These are phyloP conservation scores for Esperia sulphurella DNA, from an alignment of 2,888 invertebrate genomes.

Conservation along the genomic window DNA sequence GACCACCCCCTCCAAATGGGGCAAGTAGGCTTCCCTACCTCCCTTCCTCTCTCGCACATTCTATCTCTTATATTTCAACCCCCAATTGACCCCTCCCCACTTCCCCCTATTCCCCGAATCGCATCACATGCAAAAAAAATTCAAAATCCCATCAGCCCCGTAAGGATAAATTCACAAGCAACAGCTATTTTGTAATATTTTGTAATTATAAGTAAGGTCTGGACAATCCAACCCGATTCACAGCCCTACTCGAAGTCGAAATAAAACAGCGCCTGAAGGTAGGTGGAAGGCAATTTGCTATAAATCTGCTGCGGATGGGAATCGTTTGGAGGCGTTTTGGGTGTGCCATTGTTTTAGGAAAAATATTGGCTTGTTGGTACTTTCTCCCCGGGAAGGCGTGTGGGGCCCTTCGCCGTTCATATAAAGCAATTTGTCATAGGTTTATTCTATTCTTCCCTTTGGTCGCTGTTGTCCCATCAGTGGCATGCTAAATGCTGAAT, in stretches of 20 bases:
- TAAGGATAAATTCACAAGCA: not conserved
- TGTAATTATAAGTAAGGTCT: not conserved
- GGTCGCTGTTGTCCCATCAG: no score
- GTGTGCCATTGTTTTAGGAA: conserved; percentile 40
- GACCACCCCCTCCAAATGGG: no score
- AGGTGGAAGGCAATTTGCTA: conserved; percentile 66
- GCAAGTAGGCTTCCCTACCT: no score
- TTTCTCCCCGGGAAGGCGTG: not conserved
- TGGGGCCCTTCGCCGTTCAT: conserved; percentile 1
- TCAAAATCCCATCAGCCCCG: no score
- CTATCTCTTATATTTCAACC: no score
- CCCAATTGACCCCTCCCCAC: no score
- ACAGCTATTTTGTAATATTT: not conserved
- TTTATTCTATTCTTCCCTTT: no score
- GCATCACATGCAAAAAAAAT: no score
- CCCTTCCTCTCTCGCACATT: no score
- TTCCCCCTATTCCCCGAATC: no score
- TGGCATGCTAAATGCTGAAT: no score
- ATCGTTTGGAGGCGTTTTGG: conserved; percentile 58
- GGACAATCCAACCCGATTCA: not conserved
- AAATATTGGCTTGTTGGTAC: conserved; percentile 18
- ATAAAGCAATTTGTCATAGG: not conserved
- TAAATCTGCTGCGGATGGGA: conserved; percentile 64
- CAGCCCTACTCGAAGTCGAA: conserved; percentile 23
- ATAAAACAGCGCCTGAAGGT: conserved; percentile 65